Percentiles rank a stretch among this genome's conserved stretches.
Evolutionary conservation across 2,888 invertebrate species (phyloP).

Genomic region (Dendrolimus pini): DNA sequence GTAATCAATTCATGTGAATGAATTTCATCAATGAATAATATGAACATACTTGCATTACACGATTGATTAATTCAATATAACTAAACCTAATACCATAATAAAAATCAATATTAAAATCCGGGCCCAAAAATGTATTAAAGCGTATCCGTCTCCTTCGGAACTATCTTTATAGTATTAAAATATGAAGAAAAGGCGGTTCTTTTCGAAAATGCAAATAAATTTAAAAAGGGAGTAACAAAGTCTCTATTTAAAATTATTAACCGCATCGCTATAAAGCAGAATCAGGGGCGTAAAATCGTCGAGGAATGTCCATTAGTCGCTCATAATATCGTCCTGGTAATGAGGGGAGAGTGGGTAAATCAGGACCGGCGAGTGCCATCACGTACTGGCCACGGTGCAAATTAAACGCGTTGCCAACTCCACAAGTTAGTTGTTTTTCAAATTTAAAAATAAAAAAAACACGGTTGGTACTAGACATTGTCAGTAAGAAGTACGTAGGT

Average conservation of each 20-base stretch:
- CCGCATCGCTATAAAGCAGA: constrained; percentile 1
- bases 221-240: neutral
- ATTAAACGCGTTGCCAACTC: neutral
- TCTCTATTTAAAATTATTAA: constrained; percentile 13
- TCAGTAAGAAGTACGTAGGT: no score
- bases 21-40: no score
- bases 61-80: no score
- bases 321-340: constrained; percentile 48
- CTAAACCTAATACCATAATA: no score
- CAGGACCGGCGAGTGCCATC: constrained; percentile 16
- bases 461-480: no score
- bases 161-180: no score
- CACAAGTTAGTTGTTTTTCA: neutral
- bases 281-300: neutral
- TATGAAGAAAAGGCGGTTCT: no score
- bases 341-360: constrained; percentile 53
- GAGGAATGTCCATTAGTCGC: constrained; percentile 55
- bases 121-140: no score
- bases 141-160: no score
- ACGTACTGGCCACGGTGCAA: neutral
- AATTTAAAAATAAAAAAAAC: constrained; percentile 21
- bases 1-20: no score
- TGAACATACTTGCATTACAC: no score
- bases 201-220: neutral
- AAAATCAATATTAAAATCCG: no score